Conservation (phyloP, 2,797 vertebrate genomes). For the Danio albolineatus region DNA sequence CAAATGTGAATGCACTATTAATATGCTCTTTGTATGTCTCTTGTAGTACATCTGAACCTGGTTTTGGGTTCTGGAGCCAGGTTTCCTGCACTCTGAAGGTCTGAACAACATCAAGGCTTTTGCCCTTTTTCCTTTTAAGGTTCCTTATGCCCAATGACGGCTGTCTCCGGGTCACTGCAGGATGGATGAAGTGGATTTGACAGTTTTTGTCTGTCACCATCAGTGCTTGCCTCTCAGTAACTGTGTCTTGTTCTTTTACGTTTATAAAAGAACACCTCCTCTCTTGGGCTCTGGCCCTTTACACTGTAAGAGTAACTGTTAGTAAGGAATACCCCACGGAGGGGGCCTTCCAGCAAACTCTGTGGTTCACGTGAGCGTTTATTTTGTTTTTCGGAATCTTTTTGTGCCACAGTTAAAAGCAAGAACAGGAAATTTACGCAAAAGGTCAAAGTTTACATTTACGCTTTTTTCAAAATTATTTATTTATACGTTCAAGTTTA, state of each 20-base stretch:
- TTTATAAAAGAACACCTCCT: slow-evolving; percentile 72
- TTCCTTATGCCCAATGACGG: slow-evolving; percentile 61
- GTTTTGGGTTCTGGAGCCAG: slow-evolving; percentile 45
- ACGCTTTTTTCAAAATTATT: slow-evolving; percentile 57
- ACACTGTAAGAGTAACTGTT: slow-evolving; percentile 62
- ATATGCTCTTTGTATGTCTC: slow-evolving; percentile 49
- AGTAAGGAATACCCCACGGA: slow-evolving; percentile 54
- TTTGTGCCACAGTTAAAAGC: slow-evolving; percentile 23
- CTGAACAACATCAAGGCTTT: slow-evolving; percentile 41
- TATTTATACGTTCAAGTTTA: slow-evolving; percentile 58
- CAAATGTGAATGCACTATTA: slow-evolving; percentile 50
- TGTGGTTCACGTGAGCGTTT: slow-evolving; percentile 45
- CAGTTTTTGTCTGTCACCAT: slow-evolving; percentile 61
- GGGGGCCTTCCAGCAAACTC: slow-evolving; percentile 44
- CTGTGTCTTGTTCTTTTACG: slow-evolving; percentile 68
- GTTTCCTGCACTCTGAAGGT: slow-evolving; percentile 44
- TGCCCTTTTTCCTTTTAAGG: slow-evolving; percentile 23
- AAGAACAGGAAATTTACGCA: slow-evolving; percentile 35
- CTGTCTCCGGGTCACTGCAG: slow-evolving; percentile 60
- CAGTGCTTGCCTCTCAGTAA: slow-evolving; percentile 63
- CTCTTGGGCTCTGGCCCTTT: slow-evolving; percentile 61
- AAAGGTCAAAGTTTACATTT: slow-evolving; percentile 57
- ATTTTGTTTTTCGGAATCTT: slow-evolving; percentile 24
- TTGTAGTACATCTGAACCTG: slow-evolving; percentile 68
- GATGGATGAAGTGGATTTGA: slow-evolving; percentile 72